Percentiles rank a stretch among this genome's conserved stretches.
Conservation (phyloP, 2,113 vertebrate species). For the Micromys minutus region DNA sequence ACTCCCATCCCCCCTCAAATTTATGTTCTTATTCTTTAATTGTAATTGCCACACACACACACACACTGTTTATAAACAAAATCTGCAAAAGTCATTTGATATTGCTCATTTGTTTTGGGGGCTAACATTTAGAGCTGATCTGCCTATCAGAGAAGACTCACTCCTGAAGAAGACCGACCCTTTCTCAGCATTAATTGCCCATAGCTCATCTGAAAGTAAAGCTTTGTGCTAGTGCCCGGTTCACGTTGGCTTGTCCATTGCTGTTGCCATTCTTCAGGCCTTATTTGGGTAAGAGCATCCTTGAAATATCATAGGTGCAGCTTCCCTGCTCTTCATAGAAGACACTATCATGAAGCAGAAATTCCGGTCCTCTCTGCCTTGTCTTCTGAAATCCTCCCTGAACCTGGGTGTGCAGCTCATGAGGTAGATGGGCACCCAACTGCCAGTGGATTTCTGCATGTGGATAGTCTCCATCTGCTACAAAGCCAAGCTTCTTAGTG, state of each 20-base stretch:
- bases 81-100: background rate
- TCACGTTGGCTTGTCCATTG: background rate
- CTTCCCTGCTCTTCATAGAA: background rate
- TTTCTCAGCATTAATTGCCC: background rate
- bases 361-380: too few relatives aligned
- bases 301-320: background rate
- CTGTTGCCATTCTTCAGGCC: too few relatives aligned
- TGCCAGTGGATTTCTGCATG: background rate
- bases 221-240: background rate
- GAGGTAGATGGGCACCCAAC: background rate
- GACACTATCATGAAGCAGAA: too few relatives aligned
- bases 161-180: background rate
- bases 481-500: background rate
- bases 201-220: background rate
- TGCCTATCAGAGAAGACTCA: background rate
- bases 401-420: too few relatives aligned
- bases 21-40: background rate
- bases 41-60: background rate
- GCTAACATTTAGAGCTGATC: too few relatives aligned
- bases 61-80: background rate
- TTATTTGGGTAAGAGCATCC: background rate
- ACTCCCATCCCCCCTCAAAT: background rate
- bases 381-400: background rate
- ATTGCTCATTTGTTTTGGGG: background rate
- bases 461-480: background rate